These are phyloP conservation scores for Callyntrura sp. DNA, from an alignment of 2,888 invertebrate genomes.

Conservation along the genomic window DNA sequence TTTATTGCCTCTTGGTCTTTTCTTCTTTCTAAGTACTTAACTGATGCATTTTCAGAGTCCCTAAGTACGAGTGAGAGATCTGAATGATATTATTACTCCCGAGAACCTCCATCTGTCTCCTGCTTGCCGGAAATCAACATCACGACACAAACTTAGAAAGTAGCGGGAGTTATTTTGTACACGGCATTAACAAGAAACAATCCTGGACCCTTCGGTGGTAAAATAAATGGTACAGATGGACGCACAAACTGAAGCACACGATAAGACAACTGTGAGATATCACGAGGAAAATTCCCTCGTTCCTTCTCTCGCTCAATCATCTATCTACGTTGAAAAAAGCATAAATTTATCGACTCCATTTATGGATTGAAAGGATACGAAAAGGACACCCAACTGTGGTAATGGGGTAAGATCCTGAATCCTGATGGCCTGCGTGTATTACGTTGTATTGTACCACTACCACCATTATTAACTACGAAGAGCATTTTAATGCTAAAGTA, in stretches of 20 bases:
- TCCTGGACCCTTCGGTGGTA: no score
- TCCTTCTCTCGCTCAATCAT: neutral
- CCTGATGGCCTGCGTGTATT: constrained; percentile 32
- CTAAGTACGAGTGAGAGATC: neutral
- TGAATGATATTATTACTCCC: constrained; percentile 61
- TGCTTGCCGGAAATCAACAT: constrained; percentile 31
- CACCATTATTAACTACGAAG: no score
- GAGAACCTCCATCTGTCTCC: neutral
- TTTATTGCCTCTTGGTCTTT: constrained; percentile 73
- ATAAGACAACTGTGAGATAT: neutral
- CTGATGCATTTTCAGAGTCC: constrained; percentile 65
- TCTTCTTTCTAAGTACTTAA: constrained; percentile 54
- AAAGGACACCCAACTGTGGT: constrained; percentile 76
- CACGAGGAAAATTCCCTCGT: constrained; percentile 10
- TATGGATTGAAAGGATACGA: constrained; percentile 79
- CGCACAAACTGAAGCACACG: neutral
- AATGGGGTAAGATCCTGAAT: constrained; percentile 69
- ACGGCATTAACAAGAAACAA: neutral
- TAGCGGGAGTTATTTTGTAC: neutral
- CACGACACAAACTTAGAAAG: neutral
- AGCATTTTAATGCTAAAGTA: no score
- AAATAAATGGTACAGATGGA: neutral
- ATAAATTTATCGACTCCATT: constrained; percentile 80
- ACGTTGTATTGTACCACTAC: no score
- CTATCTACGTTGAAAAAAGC: constrained; percentile 53